phyloP scores from a whole-genome alignment of 2,113 vertebrate species.

The Alligator sinensis region DNA sequence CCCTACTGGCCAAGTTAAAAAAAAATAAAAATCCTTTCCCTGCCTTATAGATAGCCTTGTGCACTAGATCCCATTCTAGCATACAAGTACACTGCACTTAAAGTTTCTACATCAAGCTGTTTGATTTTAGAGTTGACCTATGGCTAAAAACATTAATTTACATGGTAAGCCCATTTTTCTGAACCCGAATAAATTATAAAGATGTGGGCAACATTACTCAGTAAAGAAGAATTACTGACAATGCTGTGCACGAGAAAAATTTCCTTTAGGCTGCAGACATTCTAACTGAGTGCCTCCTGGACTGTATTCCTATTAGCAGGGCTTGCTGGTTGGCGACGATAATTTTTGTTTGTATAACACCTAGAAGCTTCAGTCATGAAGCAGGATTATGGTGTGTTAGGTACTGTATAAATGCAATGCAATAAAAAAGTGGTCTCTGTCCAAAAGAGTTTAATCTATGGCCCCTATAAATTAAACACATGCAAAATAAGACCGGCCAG shows the following conservation, averaged over 20 bases:
- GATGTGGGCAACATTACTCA: neutral
- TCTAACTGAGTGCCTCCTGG: neutral
- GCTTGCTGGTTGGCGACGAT: neutral
- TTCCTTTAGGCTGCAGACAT: neutral
- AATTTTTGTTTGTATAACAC: neutral
- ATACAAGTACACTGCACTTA: neutral
- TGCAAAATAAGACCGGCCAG: no score
- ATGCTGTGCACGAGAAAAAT: neutral
- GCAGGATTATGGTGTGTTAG: neutral
- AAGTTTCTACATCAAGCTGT: neutral
- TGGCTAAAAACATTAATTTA: neutral
- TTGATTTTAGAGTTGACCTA: neutral
- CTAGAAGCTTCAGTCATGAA: neutral
- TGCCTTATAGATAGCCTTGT: neutral
- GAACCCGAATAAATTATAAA: no score
- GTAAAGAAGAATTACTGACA: neutral
- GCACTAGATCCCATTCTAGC: neutral
- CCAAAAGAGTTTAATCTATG: neutral
- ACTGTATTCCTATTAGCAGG: neutral
- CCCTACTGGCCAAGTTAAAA: no score
- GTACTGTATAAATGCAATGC: neutral
- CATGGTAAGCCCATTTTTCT: no score
- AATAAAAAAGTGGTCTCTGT: neutral
- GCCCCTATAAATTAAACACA: no score
- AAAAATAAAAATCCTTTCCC: neutral